phyloP scores from a whole-genome alignment of 2,797 vertebrate genomes.

The Labroides dimidiatus region DNA sequence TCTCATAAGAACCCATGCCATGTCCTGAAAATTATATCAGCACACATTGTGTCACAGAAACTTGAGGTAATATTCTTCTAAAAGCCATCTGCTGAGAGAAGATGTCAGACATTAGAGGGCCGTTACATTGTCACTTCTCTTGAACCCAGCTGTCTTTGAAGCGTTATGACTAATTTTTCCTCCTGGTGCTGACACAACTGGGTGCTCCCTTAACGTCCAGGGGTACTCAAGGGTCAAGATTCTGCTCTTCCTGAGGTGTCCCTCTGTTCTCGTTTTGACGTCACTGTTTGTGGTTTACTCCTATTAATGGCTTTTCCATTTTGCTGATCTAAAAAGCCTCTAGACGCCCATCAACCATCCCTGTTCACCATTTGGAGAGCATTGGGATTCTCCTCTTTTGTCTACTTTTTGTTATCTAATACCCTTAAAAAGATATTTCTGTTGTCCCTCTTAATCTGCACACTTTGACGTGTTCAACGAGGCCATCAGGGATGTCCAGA shows the following conservation, averaged over 20 bases:
- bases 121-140: conserved; percentile 3
- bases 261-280: conserved; percentile 30
- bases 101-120: conserved; percentile 19
- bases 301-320: conserved; percentile 68
- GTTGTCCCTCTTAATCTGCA: conserved; percentile 30
- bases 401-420: conserved; percentile 31
- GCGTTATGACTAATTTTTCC: conserved; percentile 43
- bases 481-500: conserved; percentile 40
- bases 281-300: conserved; percentile 43
- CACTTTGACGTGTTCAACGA: conserved; percentile 41
- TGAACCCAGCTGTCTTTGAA: conserved; percentile 24
- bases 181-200: conserved; percentile 21
- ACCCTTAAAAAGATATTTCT: conserved; percentile 22
- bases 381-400: conserved; percentile 16
- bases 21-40: conserved; percentile 7
- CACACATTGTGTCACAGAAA: neutral
- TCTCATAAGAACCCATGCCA: neutral
- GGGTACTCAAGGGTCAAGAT: conserved; percentile 40
- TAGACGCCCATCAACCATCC: conserved; percentile 34
- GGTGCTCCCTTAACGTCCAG: conserved; percentile 36
- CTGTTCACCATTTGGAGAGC: conserved; percentile 18
- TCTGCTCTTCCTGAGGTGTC: conserved; percentile 46
- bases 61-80: neutral
- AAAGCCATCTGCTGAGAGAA: conserved; percentile 16
- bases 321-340: conserved; percentile 55